phyloP scores from a whole-genome alignment of 2,113 vertebrate species.

The Pandion haliaetus region DNA sequence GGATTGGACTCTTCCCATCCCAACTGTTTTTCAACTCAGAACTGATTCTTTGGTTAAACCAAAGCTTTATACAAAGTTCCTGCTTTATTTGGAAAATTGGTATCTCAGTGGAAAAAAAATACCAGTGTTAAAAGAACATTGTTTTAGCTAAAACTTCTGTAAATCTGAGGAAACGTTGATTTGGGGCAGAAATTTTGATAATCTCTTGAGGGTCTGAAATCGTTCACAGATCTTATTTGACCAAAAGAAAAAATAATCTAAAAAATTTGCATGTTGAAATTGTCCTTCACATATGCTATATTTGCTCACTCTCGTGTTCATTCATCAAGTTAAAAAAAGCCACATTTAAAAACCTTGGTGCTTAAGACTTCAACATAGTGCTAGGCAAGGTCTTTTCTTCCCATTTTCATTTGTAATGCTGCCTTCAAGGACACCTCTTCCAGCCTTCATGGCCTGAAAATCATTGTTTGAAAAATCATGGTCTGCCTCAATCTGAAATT shows the following conservation, averaged over 20 bases:
- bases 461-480: neutral
- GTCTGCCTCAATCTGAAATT: neutral
- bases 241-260: neutral
- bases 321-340: neutral
- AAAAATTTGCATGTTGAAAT: neutral
- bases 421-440: neutral
- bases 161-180: neutral
- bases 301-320: neutral
- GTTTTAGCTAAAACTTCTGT: neutral
- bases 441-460: neutral
- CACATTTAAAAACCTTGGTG: neutral
- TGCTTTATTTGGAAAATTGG: neutral
- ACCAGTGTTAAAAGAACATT: neutral
- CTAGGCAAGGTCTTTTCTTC: neutral
- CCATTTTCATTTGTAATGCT: neutral
- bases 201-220: neutral
- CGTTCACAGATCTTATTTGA: neutral
- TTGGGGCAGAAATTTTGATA: neutral
- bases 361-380: neutral
- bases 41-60: neutral
- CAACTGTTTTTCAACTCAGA: neutral
- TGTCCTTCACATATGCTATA: neutral
- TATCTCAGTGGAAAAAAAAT: neutral
- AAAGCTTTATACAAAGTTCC: neutral
- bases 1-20: neutral